Base-by-base conservation (phyloP, 2,797 vertebrate species). In the Scarus forsteni region DNA sequence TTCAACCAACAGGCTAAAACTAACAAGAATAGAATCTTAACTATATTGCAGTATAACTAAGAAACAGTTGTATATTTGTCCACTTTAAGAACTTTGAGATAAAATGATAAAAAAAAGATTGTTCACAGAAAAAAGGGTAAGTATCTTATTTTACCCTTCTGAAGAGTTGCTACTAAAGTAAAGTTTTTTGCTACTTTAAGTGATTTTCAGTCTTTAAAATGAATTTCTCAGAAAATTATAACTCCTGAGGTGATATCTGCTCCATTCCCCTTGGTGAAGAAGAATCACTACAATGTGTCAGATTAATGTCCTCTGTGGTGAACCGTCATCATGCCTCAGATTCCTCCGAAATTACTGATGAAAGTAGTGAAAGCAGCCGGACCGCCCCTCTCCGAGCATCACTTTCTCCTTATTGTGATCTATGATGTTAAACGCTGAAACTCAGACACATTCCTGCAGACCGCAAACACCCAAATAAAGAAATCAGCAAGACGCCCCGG, bases 391-490 rank as follows among this genome's bases (percentile, higher is more conserved):
- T 7, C 3, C 1, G 34, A 73, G 45, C 60, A 10, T 18, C 38
- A 42, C 48, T 35, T 48, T 75, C 49, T 66, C 35, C 4, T 51
- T 62, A 60, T 54, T 45, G 46, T 50, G 40, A 39, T 54, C 48
- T 7, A 52, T 4, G 10, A 8, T 73, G 70, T 76, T 63, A 76
- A 70, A 75, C 27, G 46, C 38, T 64, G 66, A 67, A 66, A 75
- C 49, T 57, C 14, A 0, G 6, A 56, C 65, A 60, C 53, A 74
- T 82, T 81, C 69, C 53, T 79, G 45, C 59, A 54, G 49, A 80
- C 77, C 52, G 1, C 79, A 66, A 81, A 70, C 56, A 72, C 40
- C 56, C 43, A 85, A 84, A 74, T 70, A 58, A 73, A 81, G 69
- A 60, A 75, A 71, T 86, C 50, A 63, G 49, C 11, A 7, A 62